Percentiles rank a stretch among this genome's conserved stretches.
These are phyloP conservation scores for Nymphalis io DNA, from an alignment of 1,140 invertebrate genomes.

Conservation along the genomic window DNA sequence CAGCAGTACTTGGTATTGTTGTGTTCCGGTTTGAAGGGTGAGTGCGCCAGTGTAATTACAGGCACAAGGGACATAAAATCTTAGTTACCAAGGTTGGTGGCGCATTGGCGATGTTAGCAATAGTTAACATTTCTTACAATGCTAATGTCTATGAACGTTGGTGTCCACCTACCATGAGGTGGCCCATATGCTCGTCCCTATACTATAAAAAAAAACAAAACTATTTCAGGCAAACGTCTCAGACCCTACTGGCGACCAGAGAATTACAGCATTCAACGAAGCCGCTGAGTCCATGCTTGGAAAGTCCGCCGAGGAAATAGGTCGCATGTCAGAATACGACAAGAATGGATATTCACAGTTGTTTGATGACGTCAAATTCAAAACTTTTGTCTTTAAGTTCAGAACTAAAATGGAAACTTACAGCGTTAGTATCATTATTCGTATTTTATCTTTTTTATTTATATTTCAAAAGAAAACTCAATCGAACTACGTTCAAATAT, in stretches of 20 bases:
- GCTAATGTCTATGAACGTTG: too few relatives aligned
- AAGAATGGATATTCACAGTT: conserved; percentile 82
- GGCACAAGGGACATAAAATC: too few relatives aligned
- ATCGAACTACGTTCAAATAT: too few relatives aligned
- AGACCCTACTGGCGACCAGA: conserved; percentile 90
- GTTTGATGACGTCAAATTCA: conserved; percentile 89
- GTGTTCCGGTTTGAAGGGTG: too few relatives aligned
- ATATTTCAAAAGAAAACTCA: neutral
- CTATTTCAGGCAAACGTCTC: conserved; percentile 65
- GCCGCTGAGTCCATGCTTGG: conserved; percentile 91
- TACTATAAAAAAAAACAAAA: too few relatives aligned
- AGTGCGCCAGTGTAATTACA: too few relatives aligned
- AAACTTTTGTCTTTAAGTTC: conserved; percentile 90
- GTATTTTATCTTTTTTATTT: neutral
- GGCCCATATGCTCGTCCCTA: too few relatives aligned
- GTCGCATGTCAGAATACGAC: conserved; percentile 84
- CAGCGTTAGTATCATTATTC: conserved; percentile 84
- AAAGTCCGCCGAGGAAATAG: conserved; percentile 89
- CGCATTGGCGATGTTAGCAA: too few relatives aligned
- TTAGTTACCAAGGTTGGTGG: too few relatives aligned
- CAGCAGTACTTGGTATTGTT: too few relatives aligned
- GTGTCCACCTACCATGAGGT: too few relatives aligned
- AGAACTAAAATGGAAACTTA: conserved; percentile 94
- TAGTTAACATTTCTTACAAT: too few relatives aligned
- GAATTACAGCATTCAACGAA: conserved; percentile 95